Base-by-base conservation (phyloP, 1,140 invertebrate species). In the Lordiphosa mommai region DNA sequence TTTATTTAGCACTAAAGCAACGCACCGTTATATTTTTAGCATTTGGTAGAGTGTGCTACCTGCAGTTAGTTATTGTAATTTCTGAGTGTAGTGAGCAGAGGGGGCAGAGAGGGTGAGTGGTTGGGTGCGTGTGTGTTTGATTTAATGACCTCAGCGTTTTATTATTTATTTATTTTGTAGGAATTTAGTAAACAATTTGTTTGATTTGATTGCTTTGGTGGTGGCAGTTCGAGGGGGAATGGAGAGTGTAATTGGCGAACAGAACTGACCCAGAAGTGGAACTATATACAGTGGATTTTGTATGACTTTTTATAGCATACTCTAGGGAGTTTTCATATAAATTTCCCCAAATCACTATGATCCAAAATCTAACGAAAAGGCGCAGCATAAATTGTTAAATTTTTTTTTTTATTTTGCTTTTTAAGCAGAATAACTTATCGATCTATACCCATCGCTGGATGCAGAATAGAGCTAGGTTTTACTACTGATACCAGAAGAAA, bases 161-260 rank as follows among this genome's bases (percentile, higher is more conserved):
- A 20, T 66, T 66, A 66, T 66, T 66, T 66, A 74, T 71, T 74
- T 61, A 76, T 61, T 51, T 68, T 44, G 16, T 34, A 60, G 61
- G 66, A 71, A 82, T 82, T 80, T 82, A 76, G 76, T 80, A 71
- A 80, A 80, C 76, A 84, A 80, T 82, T 80, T 80, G 76, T 82
- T 82, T 50, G 36, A 76, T 71, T 76, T 80, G 76, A 80, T 80
- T 80, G 76, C 71, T 33, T 13, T 38, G 44, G 7, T 57, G 50
- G 50, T 49, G 40, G 17, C 3, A 23, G 3, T 4, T 14, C 3
- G 41, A 8, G 32, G 12, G 12, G 29, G 37, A 16, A 10, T n/a
- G 10, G 3, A 12, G 6, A n/a, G 6, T 14, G 34, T 40, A 36
- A 12, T 4, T 32, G 9, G 7, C 23, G 5, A 4, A 4, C 23